Base-by-base conservation (phyloP, 2,888 invertebrate species). In the Melanchra persicariae region DNA sequence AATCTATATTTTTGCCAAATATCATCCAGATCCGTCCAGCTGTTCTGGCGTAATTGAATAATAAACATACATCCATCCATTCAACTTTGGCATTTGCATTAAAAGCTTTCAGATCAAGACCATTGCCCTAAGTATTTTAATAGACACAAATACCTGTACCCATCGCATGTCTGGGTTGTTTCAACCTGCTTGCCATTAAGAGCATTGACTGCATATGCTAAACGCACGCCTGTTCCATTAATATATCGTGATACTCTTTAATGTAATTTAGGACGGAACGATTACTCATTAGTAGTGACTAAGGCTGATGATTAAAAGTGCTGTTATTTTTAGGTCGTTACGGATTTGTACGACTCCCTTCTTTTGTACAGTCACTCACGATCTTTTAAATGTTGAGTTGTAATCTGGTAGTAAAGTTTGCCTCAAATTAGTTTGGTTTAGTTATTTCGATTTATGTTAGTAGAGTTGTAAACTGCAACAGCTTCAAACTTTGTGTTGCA, bases 231-330 rank as follows among this genome's bases (percentile, higher is more conserved):
- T 19, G 68, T 15, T 61, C 70, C 65, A 67, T 74, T 66, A 76
- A 72, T 81, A 69, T 63, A 81, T 63, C 34, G 70, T 66, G 81
- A 75, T 70, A 70, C 63, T 72, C 52, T 73, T 69, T 57, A 61
- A 57, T 68, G 52, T 72, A 65, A 80, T 79, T 70, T 68, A 65
- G 79, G 64, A 65, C 73, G 54, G 49, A 26, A 26, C 60, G 68
- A 61, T 82, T 84, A 84, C 61, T 83, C 82, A 76, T 62, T 74
- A 52, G 52, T 55, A 65, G 72, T 83, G 84, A 83, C 65, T 82
- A 84, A 84, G 55, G 26, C 22, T 43, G 26, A 66, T 77, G 70
- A 73, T 82, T 72, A 70, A 72, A 73, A 70, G 55, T 69, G 19
- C n/a, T 34, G 34, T 34, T 84, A 83, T 77, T 73, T 82, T 77